Evolutionary conservation across 2,797 vertebrate genomes (phyloP).

Genomic region (Cyprinodon diabolis): DNA sequence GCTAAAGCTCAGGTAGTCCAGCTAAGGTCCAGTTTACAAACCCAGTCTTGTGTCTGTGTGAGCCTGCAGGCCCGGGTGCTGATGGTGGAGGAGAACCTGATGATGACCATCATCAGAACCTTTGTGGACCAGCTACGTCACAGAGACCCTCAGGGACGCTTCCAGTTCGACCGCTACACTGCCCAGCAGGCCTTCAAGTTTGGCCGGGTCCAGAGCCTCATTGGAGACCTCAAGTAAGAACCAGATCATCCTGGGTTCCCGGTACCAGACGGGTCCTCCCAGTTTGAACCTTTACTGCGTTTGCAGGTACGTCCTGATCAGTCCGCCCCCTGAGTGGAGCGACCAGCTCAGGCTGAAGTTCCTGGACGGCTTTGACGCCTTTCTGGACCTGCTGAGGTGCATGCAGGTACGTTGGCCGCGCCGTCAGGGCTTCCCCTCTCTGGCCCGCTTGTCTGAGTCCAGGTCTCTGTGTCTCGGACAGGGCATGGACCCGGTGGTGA

Average conservation of each 20-base stretch:
- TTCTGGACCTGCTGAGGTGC: constrained; percentile 93
- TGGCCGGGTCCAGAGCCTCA: constrained; percentile 93
- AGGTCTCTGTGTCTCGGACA: constrained; percentile 49
- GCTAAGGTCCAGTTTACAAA: neutral
- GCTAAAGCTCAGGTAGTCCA: too few species aligned
- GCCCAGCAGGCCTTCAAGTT: constrained; percentile 96
- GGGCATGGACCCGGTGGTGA: constrained; percentile 97
- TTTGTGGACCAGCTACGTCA: constrained; percentile 95
- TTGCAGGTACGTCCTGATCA: constrained; percentile 92
- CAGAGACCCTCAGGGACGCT: constrained; percentile 91
- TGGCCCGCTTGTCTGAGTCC: neutral
- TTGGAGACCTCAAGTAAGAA: constrained; percentile 82
- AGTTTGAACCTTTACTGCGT: constrained; percentile 5
- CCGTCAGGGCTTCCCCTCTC: neutral
- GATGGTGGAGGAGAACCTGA: constrained; percentile 93
- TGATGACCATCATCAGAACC: constrained; percentile 94
- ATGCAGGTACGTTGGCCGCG: constrained; percentile 88
- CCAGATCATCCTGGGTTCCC: neutral
- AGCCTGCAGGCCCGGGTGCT: constrained; percentile 90
- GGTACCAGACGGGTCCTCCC: neutral
- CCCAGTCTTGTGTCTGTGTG: neutral
- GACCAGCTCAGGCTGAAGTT: constrained; percentile 90
- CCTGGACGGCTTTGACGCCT: constrained; percentile 91
- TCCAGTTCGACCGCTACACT: constrained; percentile 97
- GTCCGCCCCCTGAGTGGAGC: constrained; percentile 90